These are phyloP conservation scores for Coregonus clupeaformis DNA, from an alignment of 2,113 vertebrate genomes.

Conservation along the genomic window DNA sequence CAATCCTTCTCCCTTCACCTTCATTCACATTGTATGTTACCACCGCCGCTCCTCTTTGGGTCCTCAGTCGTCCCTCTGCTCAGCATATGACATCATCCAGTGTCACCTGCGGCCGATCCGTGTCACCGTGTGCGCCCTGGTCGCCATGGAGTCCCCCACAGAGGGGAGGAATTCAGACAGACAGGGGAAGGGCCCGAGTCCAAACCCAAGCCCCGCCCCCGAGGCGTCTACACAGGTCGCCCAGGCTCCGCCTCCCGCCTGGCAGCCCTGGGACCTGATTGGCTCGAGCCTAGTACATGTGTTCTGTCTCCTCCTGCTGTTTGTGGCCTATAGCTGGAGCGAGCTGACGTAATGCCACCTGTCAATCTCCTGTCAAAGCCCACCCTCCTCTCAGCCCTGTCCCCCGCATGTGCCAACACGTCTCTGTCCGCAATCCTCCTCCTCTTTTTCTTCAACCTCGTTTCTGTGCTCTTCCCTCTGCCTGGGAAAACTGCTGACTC, in stretches of 20 bases:
- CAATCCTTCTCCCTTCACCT: constrained; percentile 33
- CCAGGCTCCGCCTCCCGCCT: constrained; percentile 81
- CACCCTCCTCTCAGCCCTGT: background rate
- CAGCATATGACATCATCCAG: constrained; percentile 92
- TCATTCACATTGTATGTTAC: constrained; percentile 70
- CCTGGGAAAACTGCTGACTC: background rate
- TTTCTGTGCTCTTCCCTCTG: background rate
- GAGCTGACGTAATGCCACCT: constrained; percentile 80
- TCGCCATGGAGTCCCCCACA: constrained; percentile 68
- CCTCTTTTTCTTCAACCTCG: background rate
- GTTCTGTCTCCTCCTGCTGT: constrained; percentile 88
- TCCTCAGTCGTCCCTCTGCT: constrained; percentile 90
- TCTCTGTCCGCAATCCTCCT: background rate
- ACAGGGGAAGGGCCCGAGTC: background rate
- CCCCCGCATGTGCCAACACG: constrained; percentile 3
- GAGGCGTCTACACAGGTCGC: constrained; percentile 73
- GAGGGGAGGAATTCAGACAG: constrained; percentile 8
- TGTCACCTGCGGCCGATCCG: constrained; percentile 85
- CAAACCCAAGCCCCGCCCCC: constrained; percentile 39
- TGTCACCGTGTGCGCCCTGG: constrained; percentile 82
- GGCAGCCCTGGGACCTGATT: constrained; percentile 90
- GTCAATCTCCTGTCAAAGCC: constrained; percentile 47
- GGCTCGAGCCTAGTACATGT: constrained; percentile 91
- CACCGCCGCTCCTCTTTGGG: constrained; percentile 57
- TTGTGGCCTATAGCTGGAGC: constrained; percentile 88